These are phyloP conservation scores for Gymnothorax reevesii DNA, from an alignment of 2,797 vertebrate genomes.

Conservation along the genomic window DNA sequence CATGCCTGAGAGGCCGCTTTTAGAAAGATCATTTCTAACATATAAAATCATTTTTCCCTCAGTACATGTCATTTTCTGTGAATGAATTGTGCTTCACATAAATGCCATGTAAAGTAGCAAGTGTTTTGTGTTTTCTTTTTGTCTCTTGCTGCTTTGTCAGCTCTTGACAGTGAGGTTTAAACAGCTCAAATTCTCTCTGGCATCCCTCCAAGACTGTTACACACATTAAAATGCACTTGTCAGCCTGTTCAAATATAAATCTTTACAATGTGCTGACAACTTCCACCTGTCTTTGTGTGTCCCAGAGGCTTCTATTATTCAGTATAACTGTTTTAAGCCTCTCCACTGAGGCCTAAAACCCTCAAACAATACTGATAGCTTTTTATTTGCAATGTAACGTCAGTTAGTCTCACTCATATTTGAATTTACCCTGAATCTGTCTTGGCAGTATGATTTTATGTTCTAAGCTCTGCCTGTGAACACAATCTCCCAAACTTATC, in stretches of 20 bases:
- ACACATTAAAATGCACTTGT: not conserved
- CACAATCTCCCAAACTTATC: no score
- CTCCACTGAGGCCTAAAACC: not conserved
- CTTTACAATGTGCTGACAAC: not conserved
- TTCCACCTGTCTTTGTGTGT: conserved; percentile 12
- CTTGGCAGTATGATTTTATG: not conserved
- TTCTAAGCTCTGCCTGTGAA: no score
- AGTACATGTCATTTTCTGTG: not conserved
- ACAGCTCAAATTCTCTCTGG: conserved; percentile 6
- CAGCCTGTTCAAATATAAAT: conserved; percentile 6
- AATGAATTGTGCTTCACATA: conserved; percentile 4
- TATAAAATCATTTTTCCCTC: not conserved
- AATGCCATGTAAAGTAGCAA: not conserved
- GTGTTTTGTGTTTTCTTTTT: not conserved
- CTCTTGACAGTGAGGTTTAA: not conserved
- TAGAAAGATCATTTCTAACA: not conserved
- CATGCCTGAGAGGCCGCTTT: not conserved
- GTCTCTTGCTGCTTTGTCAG: not conserved
- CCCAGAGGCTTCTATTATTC: not conserved
- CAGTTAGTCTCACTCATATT: not conserved
- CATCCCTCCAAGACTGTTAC: not conserved
- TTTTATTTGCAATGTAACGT: not conserved
- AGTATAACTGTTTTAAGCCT: not conserved
- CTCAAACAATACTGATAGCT: not conserved
- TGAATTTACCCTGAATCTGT: not conserved